A percentile compares a stretch with the other conserved stretches of the same genome.
Conservation (phyloP, 2,888 invertebrate genomes). For the Xylophagus ater region DNA sequence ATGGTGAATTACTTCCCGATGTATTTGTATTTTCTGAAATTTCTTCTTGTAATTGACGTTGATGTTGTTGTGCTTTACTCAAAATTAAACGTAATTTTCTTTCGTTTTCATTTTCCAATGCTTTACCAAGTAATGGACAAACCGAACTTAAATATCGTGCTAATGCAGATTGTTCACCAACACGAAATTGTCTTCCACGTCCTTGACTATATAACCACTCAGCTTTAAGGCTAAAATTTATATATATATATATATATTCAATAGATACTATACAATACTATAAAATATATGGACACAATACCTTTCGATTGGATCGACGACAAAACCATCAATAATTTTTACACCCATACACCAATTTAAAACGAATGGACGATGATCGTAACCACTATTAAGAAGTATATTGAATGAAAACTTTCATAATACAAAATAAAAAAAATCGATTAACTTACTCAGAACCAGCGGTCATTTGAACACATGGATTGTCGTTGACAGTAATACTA, state of each 20-base stretch:
- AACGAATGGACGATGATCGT: conserved; percentile 85
- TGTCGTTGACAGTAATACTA: conserved; percentile 74
- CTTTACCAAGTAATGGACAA: conserved; percentile 74
- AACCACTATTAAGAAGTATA: conserved; percentile 50
- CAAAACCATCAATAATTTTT: conserved; percentile 77
- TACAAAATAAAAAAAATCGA: not conserved
- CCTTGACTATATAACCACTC: conserved; percentile 96
- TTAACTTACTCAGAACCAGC: conserved; percentile 57
- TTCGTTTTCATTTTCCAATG: conserved; percentile 74
- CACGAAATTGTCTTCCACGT: conserved; percentile 73
- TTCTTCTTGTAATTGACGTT: conserved; percentile 68
- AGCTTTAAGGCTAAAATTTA: conserved; percentile 62
- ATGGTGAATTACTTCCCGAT: conserved; percentile 37
- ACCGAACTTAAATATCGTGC: conserved; percentile 72
- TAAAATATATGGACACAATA: conserved; percentile 33
- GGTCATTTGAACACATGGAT: conserved; percentile 75
- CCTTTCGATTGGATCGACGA: conserved; percentile 86
- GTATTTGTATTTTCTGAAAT: conserved; percentile 39
- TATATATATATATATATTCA: conserved; percentile 1
- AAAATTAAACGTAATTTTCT: conserved; percentile 74
- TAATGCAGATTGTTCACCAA: conserved; percentile 72
- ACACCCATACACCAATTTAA: conserved; percentile 88
- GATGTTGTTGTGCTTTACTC: conserved; percentile 84
- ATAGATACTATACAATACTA: conserved; percentile 3
- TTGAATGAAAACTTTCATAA: conserved; percentile 2